Evolutionary conservation across 2,113 vertebrate genomes (phyloP).

Genomic region (Butastur rufipennis): DNA sequence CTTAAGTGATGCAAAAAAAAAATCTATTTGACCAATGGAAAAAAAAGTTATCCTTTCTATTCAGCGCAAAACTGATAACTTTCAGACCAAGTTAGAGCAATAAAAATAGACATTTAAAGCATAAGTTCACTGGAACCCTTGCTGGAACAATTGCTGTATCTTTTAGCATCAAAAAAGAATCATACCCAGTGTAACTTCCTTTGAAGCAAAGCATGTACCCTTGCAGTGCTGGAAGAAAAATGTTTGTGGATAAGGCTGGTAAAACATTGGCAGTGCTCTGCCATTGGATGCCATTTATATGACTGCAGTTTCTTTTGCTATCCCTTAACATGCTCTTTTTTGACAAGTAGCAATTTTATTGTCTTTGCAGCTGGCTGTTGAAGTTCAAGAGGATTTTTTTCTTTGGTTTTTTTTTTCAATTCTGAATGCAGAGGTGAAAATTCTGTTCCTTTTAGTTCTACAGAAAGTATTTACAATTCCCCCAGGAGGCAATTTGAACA

Average conservation of each 20-base stretch:
- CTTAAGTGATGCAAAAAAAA: background rate
- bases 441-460: background rate
- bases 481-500: background rate
- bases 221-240: background rate
- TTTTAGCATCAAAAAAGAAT: background rate
- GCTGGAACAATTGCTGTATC: background rate
- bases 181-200: background rate
- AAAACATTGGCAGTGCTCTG: background rate
- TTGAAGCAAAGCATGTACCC: background rate
- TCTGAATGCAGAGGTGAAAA: background rate
- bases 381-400: background rate
- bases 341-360: constrained; percentile 7
- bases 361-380: background rate
- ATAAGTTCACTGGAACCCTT: background rate
- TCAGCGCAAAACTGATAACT: background rate
- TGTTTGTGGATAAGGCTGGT: background rate
- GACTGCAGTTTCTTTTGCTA: background rate
- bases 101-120: background rate
- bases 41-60: background rate
- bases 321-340: background rate
- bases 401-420: background rate
- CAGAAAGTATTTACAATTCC: background rate
- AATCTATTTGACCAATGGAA: background rate
- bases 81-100: background rate
- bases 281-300: background rate